Conservation (phyloP, 1,140 invertebrate genomes). For the Nilaparvata lugens region DNA sequence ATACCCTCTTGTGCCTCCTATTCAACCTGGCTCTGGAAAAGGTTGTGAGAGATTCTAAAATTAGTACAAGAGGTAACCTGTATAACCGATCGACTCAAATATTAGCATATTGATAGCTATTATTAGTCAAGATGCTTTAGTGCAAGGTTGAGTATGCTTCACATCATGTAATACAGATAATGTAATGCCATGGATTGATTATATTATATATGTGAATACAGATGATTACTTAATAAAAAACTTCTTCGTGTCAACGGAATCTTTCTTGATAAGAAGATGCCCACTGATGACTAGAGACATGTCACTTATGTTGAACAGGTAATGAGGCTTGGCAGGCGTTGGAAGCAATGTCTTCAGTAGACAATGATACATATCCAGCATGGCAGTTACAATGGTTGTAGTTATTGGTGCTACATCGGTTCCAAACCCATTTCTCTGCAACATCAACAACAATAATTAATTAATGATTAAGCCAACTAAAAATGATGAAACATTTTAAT, state of each 20-base stretch:
- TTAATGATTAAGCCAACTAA: neutral
- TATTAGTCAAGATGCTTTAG: too few relatives aligned
- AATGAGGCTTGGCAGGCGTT: slow-evolving; percentile 82
- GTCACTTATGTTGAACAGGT: slow-evolving; percentile 85
- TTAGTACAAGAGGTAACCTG: too few relatives aligned
- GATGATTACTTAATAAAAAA: slow-evolving; percentile 33
- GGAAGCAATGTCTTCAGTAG: slow-evolving; percentile 63
- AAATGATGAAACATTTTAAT: too few relatives aligned
- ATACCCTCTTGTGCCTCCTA: too few relatives aligned
- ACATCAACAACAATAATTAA: slow-evolving; percentile 8
- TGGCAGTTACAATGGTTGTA: slow-evolving; percentile 63
- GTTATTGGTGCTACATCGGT: slow-evolving; percentile 62
- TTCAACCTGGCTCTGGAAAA: too few relatives aligned
- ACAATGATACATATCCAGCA: slow-evolving; percentile 65
- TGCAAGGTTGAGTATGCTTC: too few relatives aligned
- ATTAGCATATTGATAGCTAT: too few relatives aligned
- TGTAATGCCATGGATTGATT: too few relatives aligned
- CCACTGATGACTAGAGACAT: slow-evolving; percentile 80
- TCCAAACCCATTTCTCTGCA: slow-evolving; percentile 61
- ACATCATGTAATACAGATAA: too few relatives aligned
- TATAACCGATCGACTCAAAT: too few relatives aligned
- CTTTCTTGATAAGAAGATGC: slow-evolving; percentile 70
- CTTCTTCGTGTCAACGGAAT: slow-evolving; percentile 55
- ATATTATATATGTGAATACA: slow-evolving; percentile 8
- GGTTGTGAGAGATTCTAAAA: too few relatives aligned